Percentiles rank a stretch among this genome's conserved stretches.
Evolutionary conservation across 2,888 invertebrate species (phyloP).

Genomic region (Xylota segnis): DNA sequence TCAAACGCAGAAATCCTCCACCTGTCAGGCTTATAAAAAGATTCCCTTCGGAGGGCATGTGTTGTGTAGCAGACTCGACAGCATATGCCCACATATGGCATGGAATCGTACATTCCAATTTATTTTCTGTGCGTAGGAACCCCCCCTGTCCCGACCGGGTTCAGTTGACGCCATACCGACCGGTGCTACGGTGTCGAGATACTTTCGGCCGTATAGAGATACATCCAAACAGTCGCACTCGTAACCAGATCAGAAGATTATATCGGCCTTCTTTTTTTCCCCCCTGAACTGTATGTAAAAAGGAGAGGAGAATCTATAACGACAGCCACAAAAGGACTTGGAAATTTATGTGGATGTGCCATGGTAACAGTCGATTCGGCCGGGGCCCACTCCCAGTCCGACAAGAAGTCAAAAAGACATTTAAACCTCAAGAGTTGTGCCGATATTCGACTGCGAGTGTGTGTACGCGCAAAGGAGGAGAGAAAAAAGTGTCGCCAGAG

Average conservation of each 20-base stretch:
- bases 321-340: slow-evolving; percentile 61
- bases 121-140: slow-evolving; percentile 66
- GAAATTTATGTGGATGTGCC: slow-evolving; percentile 42
- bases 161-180: slow-evolving; percentile 50
- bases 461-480: not conserved
- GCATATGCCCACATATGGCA: slow-evolving; percentile 61
- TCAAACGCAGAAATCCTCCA: slow-evolving; percentile 59
- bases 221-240: not conserved
- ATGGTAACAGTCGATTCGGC: slow-evolving; percentile 9
- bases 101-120: slow-evolving; percentile 59
- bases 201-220: slow-evolving; percentile 44
- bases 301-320: slow-evolving; percentile 46
- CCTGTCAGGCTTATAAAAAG: slow-evolving; percentile 50
- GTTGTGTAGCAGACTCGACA: not conserved
- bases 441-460: slow-evolving; percentile 7
- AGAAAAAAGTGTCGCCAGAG: slow-evolving; percentile 73
- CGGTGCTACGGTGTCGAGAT: slow-evolving; percentile 34
- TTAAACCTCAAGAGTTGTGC: slow-evolving; percentile 29
- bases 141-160: too few relatives aligned
- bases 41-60: slow-evolving; percentile 17
- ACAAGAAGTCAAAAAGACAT: slow-evolving; percentile 18
- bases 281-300: slow-evolving; percentile 42
- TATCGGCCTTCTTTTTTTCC: slow-evolving; percentile 52
- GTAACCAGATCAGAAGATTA: slow-evolving; percentile 69
- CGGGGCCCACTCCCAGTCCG: slow-evolving; percentile 13